Base-by-base conservation (phyloP, 2,888 invertebrate species). In the Nomada ruficornis region DNA sequence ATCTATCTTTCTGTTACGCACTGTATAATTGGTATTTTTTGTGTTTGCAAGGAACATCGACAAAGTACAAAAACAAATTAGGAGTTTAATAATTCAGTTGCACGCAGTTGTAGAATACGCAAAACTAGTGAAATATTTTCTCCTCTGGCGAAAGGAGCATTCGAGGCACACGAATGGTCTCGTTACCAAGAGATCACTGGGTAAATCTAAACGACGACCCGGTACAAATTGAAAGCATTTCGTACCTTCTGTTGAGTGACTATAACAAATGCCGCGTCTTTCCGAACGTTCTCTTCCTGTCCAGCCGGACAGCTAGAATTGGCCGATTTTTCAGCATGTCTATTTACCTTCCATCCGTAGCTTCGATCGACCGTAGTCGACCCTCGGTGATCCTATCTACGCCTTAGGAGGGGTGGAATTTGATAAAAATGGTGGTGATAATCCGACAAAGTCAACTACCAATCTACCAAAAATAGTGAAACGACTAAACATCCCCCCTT, bases 171-270 rank as follows among this genome's bases (percentile, higher is more conserved):
- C 11, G 26, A 77, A 76, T n/a, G 36, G 36, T 55, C 26, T 52
- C 13, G 62, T 42, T 36, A 54, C 26, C 50, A 52, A 42, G 50
- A 74, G 77, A 77, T 63, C 71, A 60, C 60, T 20, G 68, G 71
- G 55, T 47, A 69, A 83, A 74, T 72, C 83, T 63, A 70, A 57
- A 82, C 71, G 54, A 68, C 69, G 77, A 52, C 65, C 36, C 72
- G 86, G 84, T 87, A 90, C 89, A 90, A 90, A 90, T 90, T 87
- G 88, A 83, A 80, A 78, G 80, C 80, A 86, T 70, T 90, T 89
- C 83, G 80, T 83, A 70, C 76, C 80, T 80, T 67, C 72, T 83
- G 73, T 75, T 75, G 71, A 74, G 62, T 54, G 64, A 79, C 62
- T 67, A 72, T 82, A 74, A 84, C 83, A 63, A 80, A 84, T 84